Percentiles rank a stretch among this genome's conserved stretches.
Evolutionary conservation across 2,888 invertebrate genomes (phyloP).

Genomic region (Eurytoma californica): DNA sequence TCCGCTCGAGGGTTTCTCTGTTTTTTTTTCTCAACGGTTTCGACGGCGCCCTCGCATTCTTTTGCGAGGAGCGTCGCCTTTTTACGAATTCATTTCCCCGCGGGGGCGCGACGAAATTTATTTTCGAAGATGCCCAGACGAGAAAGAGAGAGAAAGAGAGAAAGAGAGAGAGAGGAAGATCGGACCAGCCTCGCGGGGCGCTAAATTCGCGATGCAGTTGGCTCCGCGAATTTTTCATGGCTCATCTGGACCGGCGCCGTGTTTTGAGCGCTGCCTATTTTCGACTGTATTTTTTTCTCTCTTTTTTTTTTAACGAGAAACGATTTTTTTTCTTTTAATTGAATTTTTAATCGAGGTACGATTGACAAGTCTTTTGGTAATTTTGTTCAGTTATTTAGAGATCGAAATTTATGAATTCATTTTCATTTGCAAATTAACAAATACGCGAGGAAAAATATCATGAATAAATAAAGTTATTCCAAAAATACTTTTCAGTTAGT

Average conservation of each 20-base stretch:
- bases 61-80: slow-evolving; percentile 8
- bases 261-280: not conserved
- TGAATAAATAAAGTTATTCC: no score
- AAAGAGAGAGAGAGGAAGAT: not conserved
- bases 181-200: not conserved
- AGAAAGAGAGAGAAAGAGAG: not conserved
- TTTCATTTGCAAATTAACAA: no score
- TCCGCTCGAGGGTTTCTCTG: no score
- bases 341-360: no score
- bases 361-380: no score
- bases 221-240: slow-evolving; percentile 6
- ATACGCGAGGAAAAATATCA: no score
- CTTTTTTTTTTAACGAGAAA: no score
- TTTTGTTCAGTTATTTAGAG: no score
- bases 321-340: no score
- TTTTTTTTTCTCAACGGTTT: not conserved
- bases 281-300: not conserved
- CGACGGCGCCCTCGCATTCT: not conserved
- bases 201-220: slow-evolving; percentile 21
- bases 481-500: no score
- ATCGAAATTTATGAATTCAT: no score
- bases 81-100: slow-evolving; percentile 54
- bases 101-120: slow-evolving; percentile 42
- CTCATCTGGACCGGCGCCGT: not conserved
- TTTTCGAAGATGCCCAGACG: slow-evolving; percentile 38